Conservation (phyloP, 2,113 vertebrate genomes). For the Bagarius yarrelli region DNA sequence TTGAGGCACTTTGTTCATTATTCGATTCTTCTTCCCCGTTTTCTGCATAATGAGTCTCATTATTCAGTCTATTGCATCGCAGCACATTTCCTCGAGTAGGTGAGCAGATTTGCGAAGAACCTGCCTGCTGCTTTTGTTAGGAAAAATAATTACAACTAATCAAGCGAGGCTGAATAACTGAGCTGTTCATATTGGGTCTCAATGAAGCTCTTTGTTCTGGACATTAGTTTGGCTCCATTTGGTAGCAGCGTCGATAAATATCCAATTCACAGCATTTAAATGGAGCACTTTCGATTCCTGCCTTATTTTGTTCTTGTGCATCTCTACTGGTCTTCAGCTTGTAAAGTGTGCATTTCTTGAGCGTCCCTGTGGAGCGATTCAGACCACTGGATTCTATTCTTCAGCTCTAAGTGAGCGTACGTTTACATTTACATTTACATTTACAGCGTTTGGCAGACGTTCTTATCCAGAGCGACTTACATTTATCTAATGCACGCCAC, state of each 20-base stretch:
- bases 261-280: slow-evolving; percentile 40
- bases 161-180: not conserved
- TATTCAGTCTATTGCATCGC: not conserved
- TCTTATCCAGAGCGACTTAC: no score
- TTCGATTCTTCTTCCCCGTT: not conserved
- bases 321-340: slow-evolving; percentile 9
- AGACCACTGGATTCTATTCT: no score
- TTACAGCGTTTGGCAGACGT: no score
- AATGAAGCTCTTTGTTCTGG: slow-evolving; percentile 13
- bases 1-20: not conserved
- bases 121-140: slow-evolving; percentile 17
- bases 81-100: not conserved
- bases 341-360: slow-evolving; percentile 34
- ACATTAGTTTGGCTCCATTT: not conserved
- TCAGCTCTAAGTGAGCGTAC: no score
- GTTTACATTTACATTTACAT: no score
- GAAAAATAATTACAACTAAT: slow-evolving; percentile 15
- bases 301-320: slow-evolving; percentile 36
- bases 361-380: slow-evolving; percentile 42
- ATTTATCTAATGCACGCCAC: no score
- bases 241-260: slow-evolving; percentile 15
- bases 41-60: not conserved
- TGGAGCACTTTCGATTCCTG: slow-evolving; percentile 45
- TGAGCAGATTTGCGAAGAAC: not conserved
- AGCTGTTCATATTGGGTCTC: slow-evolving; percentile 15